Conservation (phyloP, 64 coral and sea anemone genomes). For the Anthopleura sola region DNA sequence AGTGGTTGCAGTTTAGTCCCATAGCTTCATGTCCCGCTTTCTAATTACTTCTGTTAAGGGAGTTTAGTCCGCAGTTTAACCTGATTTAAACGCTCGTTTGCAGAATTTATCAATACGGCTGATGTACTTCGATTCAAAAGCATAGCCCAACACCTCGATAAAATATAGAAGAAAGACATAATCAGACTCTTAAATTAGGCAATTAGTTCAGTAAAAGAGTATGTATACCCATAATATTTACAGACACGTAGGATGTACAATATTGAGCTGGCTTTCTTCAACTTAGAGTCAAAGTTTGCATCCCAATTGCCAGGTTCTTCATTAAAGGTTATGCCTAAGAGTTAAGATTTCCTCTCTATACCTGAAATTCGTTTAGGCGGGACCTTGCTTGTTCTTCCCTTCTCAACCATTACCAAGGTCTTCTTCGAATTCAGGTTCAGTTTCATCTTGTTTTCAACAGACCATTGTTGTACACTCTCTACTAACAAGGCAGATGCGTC, state of each 20-base stretch:
- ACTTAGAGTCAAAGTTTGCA: slow-evolving; percentile 10
- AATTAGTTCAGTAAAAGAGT: slow-evolving; percentile 32
- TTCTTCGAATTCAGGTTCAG: background rate
- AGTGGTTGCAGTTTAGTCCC: slow-evolving; percentile 40
- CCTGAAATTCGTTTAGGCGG: background rate
- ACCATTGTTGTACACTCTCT: background rate
- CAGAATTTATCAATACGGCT: slow-evolving; percentile 34
- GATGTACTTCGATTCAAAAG: slow-evolving; percentile 40
- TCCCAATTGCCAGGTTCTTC: slow-evolving; percentile 27
- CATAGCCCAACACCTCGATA: slow-evolving; percentile 36
- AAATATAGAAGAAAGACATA: slow-evolving; percentile 48
- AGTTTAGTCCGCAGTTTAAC: slow-evolving; percentile 22
- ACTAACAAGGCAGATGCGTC: slow-evolving; percentile 23
- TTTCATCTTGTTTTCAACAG: background rate
- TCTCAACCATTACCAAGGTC: background rate
- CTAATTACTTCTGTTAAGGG: slow-evolving; percentile 24
- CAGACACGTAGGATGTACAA: slow-evolving; percentile 58
- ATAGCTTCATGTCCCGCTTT: slow-evolving; percentile 16
- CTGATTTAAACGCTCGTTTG: slow-evolving; percentile 26
- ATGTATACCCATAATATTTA: slow-evolving; percentile 67
- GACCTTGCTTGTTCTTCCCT: background rate
- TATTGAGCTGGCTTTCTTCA: slow-evolving; percentile 36
- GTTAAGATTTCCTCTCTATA: background rate
- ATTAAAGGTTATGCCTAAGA: slow-evolving; percentile 4
- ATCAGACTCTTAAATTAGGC: slow-evolving; percentile 45